phyloP scores from a whole-genome alignment of 2,888 invertebrate species.

The Diplolepis rosae region DNA sequence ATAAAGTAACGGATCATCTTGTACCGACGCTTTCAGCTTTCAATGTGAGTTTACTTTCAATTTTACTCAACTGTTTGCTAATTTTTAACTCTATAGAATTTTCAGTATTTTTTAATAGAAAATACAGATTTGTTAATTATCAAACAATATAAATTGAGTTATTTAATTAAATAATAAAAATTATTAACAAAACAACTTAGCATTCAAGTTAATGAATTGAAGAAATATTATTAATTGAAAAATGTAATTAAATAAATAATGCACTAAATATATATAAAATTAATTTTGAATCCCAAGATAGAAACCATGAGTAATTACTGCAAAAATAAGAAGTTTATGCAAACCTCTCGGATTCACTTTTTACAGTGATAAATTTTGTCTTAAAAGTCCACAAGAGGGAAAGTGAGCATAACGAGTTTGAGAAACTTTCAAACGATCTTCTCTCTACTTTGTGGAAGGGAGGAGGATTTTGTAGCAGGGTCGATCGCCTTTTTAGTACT shows the following conservation, averaged over 20 bases:
- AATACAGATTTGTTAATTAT: no score
- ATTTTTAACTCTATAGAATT: no score
- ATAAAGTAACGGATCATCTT: slow-evolving; percentile 52
- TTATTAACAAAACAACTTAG: no score
- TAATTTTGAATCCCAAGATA: no score
- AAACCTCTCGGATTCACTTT: neutral
- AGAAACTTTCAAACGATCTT: slow-evolving; percentile 53
- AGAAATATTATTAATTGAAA: no score
- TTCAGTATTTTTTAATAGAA: no score
- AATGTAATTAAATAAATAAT: no score
- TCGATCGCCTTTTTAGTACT: slow-evolving; percentile 39
- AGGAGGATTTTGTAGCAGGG: slow-evolving; percentile 51
- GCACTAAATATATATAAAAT: no score
- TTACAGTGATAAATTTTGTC: neutral
- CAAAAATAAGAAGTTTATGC: neutral
- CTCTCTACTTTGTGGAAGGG: slow-evolving; percentile 47
- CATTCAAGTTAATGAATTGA: no score
- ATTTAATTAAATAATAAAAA: no score
- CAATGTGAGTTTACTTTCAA: neutral
- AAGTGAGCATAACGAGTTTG: slow-evolving; percentile 48
- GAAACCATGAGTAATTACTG: no score
- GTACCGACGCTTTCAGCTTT: slow-evolving; percentile 8
- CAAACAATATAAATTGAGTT: no score
- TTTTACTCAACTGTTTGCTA: neutral
- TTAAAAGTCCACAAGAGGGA: slow-evolving; percentile 43